These are phyloP conservation scores for Pseudoips prasinana DNA, from an alignment of 2,888 invertebrate species.

Conservation along the genomic window DNA sequence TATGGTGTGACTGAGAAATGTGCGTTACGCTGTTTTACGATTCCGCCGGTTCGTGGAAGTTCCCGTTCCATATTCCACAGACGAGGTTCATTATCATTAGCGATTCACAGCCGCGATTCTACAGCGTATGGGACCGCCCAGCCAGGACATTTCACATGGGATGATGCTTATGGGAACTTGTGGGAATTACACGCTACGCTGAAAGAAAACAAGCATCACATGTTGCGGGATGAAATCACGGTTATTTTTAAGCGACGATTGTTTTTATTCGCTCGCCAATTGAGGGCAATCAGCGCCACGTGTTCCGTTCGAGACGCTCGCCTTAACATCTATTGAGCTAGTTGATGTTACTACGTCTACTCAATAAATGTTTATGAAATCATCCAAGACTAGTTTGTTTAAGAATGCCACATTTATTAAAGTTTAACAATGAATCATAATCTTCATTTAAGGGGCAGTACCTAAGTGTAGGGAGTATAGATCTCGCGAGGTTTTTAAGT, in stretches of 20 bases:
- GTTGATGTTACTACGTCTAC: conserved; percentile 49
- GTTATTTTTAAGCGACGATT: conserved; percentile 81
- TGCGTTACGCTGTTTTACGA: conserved; percentile 40
- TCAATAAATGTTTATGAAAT: conserved; percentile 32
- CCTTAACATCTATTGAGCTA: conserved; percentile 69
- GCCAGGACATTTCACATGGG: conserved; percentile 73
- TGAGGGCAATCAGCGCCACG: conserved; percentile 81
- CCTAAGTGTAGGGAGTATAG: too few relatives aligned
- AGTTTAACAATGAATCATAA: too few relatives aligned
- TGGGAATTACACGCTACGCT: conserved; percentile 62
- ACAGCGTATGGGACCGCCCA: conserved; percentile 58
- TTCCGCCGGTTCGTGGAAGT: conserved; percentile 45
- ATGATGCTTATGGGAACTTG: conserved; percentile 41
- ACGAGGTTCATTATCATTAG: conserved; percentile 64
- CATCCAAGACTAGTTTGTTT: conserved; percentile 4
- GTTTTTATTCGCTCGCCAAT: conserved; percentile 82
- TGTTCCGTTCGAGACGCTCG: conserved; percentile 70
- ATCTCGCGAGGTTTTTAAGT: too few relatives aligned
- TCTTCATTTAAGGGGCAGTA: too few relatives aligned
- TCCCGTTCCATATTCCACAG: conserved; percentile 45
- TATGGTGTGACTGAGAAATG: conserved; percentile 43
- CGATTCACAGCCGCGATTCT: conserved; percentile 52
- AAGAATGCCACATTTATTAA: too few relatives aligned
- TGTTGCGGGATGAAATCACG: conserved; percentile 79
- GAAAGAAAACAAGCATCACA: conserved; percentile 73